phyloP scores from a whole-genome alignment of 2,888 invertebrate species.

The Empis stercorea region DNA sequence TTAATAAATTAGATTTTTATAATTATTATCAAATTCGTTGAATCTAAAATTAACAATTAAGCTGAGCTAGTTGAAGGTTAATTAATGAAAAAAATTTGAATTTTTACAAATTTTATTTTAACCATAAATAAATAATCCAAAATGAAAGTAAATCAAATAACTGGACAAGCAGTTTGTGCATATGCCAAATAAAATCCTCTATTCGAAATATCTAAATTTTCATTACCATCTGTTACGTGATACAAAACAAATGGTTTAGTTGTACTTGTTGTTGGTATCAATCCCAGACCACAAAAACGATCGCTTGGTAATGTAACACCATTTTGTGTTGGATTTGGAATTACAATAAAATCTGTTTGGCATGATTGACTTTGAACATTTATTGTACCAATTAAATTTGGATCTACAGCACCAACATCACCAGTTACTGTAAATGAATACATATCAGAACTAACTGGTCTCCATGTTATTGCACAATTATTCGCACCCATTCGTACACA shows the following conservation, averaged over 20 bases:
- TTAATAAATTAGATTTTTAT: background rate
- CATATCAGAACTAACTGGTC: constrained; percentile 39
- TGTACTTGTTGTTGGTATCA: constrained; percentile 48
- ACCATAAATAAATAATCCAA: no score
- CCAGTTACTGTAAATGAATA: constrained; percentile 60
- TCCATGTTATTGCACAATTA: constrained; percentile 59
- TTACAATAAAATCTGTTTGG: constrained; percentile 58
- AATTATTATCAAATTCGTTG: background rate
- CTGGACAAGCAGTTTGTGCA: constrained; percentile 50
- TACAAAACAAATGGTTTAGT: constrained; percentile 56
- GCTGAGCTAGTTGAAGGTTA: no score
- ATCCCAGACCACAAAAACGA: constrained; percentile 63
- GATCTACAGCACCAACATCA: constrained; percentile 52
- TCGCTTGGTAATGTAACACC: constrained; percentile 42
- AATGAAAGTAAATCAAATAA: constrained; percentile 12
- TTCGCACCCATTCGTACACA: constrained; percentile 62
- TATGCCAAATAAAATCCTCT: constrained; percentile 61
- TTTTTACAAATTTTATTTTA: background rate
- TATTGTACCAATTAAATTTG: constrained; percentile 45
- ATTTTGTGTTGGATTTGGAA: constrained; percentile 50
- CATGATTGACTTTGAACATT: constrained; percentile 48
- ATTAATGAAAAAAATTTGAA: background rate
- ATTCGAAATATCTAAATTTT: constrained; percentile 54
- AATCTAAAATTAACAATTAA: no score
- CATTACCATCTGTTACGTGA: constrained; percentile 52